Evolutionary conservation across 2,888 invertebrate species (phyloP), one percentile per base, ranked within the genome.

Genomic region (Lordiphosa andalusiaca): DNA sequence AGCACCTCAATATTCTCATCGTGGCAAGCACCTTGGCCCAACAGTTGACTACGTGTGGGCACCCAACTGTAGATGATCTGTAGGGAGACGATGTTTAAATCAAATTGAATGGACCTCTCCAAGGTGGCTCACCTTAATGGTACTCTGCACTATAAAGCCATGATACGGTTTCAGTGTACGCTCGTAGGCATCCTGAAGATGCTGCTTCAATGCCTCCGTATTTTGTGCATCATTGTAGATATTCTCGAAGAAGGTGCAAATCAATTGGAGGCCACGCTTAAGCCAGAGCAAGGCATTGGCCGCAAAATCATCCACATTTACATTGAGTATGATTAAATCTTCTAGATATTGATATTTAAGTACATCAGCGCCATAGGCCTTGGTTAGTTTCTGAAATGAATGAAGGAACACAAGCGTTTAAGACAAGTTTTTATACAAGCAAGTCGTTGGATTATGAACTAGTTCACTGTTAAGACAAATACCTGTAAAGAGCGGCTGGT

Each of bases 281-380:
- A 95, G 90, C 95, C 95, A 95, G 46, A 94, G 88, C 53, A 95
- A 88, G 50, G 94, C 92, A 83, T 93, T 93, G 21, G 91, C 91
- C 23, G 92, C 93, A 62, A 89, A 76, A 57, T 88, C 86, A 39
- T 91, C 91, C 52, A 90, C 88, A 51, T 90, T 88, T 70, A 91
- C 90, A 87, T 94, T 94, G 56, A 90, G 87, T 52, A 92, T 86
- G 81, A 95, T 91, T 90, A 95, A 91, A 83, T 94, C 93, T 69
- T 95, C 92, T 58, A 95, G 87, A 84, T 92, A 93, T 39, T 91
- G 90, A 77, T 91, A 90, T 54, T 87, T 90, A 48, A 90, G 85
- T 47, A 88, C 89, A 83, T 94, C 91, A 82, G 89, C 90, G 38
- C 90, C 87, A 81, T 92, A 93, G 69, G 89, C 88, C 69, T 90